phyloP scores from a whole-genome alignment of 92 coral and sea anemone genomes.

The Actinostola sp. region DNA sequence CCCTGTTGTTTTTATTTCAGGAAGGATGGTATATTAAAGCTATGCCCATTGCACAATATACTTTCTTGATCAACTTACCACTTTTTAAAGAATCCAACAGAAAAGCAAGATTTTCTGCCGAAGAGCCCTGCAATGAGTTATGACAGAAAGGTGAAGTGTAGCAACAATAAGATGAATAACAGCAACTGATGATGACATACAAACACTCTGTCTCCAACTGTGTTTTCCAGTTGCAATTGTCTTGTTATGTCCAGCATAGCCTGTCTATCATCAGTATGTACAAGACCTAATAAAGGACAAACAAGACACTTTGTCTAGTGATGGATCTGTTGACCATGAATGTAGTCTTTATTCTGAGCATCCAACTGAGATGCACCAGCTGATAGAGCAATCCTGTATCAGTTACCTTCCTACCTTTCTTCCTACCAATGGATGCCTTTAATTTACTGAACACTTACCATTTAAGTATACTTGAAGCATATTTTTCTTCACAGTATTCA shows the following conservation, averaged over 20 bases:
- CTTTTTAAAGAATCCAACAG: conserved; percentile 83
- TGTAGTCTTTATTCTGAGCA: too few relatives aligned
- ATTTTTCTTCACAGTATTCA: conserved; percentile 58
- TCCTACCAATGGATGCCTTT: too few relatives aligned
- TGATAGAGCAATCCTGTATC: too few relatives aligned
- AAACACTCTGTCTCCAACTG: conserved; percentile 97
- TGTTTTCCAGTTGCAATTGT: conserved; percentile 91
- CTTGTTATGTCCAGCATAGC: conserved; percentile 92
- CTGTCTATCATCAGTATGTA: conserved; percentile 92
- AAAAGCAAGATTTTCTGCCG: conserved; percentile 93
- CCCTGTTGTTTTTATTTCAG: too few relatives aligned
- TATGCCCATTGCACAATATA: not conserved
- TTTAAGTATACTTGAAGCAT: conserved; percentile 84
- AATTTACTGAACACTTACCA: too few relatives aligned
- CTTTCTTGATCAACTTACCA: conserved; percentile 77
- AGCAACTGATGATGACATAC: conserved; percentile 73
- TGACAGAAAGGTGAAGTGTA: not conserved
- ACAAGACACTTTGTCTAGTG: too few relatives aligned
- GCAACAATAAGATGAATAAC: not conserved
- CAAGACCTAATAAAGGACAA: conserved; percentile 81
- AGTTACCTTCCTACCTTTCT: too few relatives aligned
- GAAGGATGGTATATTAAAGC: not conserved
- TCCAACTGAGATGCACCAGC: too few relatives aligned
- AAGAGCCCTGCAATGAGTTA: conserved; percentile 73
- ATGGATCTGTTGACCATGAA: too few relatives aligned